A percentile compares a stretch with the other conserved stretches of the same genome.
Conservation (phyloP, 1,140 invertebrate genomes). For the Tribolium castaneum region DNA sequence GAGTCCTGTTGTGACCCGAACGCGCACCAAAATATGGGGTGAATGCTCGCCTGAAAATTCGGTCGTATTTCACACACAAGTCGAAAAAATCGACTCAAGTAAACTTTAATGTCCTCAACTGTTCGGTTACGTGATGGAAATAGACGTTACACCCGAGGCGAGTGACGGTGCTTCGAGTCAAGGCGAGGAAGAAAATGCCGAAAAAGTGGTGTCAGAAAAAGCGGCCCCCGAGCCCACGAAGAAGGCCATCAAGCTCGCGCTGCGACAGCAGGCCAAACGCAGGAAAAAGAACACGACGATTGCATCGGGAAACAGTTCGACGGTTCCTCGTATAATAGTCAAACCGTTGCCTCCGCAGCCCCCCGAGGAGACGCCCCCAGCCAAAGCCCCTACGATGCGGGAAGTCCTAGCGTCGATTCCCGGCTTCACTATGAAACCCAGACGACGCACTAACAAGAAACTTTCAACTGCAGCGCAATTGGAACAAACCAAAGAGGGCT, state of each 20-base stretch:
- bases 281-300: conserved; percentile 81
- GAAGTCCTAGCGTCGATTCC: conserved; percentile 90
- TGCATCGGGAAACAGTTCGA: conserved; percentile 74
- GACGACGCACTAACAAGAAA: conserved; percentile 83
- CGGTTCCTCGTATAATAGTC: conserved; percentile 76
- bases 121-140: conserved; percentile 60
- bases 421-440: conserved; percentile 86
- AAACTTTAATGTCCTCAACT: conserved; percentile 28
- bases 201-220: conserved; percentile 36
- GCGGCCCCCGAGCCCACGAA: conserved; percentile 1
- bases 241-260: conserved; percentile 76
- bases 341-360: conserved; percentile 75
- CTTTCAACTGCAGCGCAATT: conserved; percentile 91
- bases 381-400: conserved; percentile 79
- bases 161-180: conserved; percentile 52
- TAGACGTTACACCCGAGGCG: conserved; percentile 61
- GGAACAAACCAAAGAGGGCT: conserved; percentile 91
- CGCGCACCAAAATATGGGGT: conserved; percentile 46
- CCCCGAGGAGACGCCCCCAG: conserved; percentile 59
- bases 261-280: conserved; percentile 82
- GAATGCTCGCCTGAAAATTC: conserved; percentile 39
- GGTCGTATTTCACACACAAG: conserved; percentile 34
- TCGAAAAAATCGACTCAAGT: background rate
- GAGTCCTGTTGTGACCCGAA: background rate
- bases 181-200: conserved; percentile 53